Conservation (phyloP, 2,888 invertebrate species). For the Orthonychiurus folsomi region DNA sequence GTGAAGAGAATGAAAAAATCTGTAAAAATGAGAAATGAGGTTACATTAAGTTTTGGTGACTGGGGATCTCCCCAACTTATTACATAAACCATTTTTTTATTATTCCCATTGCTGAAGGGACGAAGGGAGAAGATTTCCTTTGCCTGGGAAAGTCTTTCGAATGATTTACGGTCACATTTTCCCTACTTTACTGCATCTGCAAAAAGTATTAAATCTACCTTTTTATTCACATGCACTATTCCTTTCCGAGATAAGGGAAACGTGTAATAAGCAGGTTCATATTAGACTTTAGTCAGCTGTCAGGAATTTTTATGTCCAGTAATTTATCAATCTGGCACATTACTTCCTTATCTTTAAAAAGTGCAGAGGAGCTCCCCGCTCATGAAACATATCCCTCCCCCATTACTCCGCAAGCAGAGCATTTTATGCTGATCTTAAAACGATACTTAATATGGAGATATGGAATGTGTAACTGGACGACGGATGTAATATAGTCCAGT, state of each 20-base stretch:
- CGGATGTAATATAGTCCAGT: too few species aligned
- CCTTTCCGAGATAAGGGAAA: neutral
- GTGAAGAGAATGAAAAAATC: neutral
- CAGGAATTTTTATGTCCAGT: neutral
- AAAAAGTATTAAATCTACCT: neutral
- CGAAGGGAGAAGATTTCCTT: neutral
- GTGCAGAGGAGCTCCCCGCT: neutral
- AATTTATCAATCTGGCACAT: conserved; percentile 1
- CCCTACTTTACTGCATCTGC: neutral
- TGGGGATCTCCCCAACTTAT: neutral
- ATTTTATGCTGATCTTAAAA: neutral
- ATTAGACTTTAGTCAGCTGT: neutral
- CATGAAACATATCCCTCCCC: too few species aligned
- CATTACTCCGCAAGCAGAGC: neutral
- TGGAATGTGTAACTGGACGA: too few species aligned
- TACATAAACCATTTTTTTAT: neutral
- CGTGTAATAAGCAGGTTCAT: conserved; percentile 1
- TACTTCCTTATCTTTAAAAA: neutral
- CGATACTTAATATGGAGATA: too few species aligned
- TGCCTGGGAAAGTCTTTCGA: neutral
- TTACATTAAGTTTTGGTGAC: neutral
- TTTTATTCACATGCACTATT: neutral
- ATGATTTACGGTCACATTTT: neutral
- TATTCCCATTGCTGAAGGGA: neutral
- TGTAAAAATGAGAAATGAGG: neutral